phyloP scores from a whole-genome alignment of 2,113 vertebrate genomes.

The Phocoena sinus region DNA sequence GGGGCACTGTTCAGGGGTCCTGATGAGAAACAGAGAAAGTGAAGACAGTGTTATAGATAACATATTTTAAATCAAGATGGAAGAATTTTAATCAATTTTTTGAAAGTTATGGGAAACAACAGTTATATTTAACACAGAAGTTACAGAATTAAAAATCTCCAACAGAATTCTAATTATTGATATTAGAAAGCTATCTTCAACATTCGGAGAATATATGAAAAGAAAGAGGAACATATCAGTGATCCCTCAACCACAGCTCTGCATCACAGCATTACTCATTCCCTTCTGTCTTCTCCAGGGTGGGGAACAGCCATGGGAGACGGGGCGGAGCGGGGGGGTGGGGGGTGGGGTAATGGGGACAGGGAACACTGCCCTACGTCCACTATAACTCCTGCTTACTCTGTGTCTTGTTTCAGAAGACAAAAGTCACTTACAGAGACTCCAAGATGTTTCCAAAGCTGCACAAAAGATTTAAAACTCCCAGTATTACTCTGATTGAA shows the following conservation, averaged over 20 bases:
- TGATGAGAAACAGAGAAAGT: slow-evolving; percentile 68
- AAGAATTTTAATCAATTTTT: not conserved
- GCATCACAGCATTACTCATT: not conserved
- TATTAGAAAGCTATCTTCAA: not conserved
- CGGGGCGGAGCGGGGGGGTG: accelerated
- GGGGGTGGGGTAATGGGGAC: too few relatives aligned
- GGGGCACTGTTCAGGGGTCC: slow-evolving; percentile 98
- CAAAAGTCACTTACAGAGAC: not conserved
- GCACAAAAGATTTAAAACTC: not conserved
- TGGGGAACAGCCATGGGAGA: not conserved
- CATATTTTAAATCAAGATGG: not conserved
- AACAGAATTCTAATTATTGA: not conserved
- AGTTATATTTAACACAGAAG: not conserved
- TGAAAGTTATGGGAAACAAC: not conserved
- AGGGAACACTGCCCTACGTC: not conserved
- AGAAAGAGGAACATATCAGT: not conserved
- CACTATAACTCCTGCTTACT: not conserved
- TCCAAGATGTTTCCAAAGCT: not conserved
- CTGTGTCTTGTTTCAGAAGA: slow-evolving; percentile 9
- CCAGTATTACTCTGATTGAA: not conserved
- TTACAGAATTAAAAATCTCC: not conserved
- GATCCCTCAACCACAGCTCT: not conserved
- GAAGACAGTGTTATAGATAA: not conserved
- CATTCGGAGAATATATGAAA: not conserved
- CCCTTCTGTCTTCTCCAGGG: not conserved